A percentile compares a stretch with the other conserved stretches of the same genome.
Evolutionary conservation across 1,140 invertebrate species (phyloP).

Genomic region (Magallana angulata): DNA sequence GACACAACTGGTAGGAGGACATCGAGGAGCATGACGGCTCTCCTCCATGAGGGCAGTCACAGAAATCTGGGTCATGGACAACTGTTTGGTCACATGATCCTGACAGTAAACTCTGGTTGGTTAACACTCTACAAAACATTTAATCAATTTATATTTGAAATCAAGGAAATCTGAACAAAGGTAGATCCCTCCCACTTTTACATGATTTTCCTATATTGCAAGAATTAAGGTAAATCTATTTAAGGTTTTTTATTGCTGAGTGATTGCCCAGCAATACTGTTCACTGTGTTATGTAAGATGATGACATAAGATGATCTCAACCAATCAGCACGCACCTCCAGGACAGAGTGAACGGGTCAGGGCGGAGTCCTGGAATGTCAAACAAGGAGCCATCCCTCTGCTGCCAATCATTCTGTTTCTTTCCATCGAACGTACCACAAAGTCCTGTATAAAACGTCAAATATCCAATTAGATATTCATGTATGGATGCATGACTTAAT

Average conservation of each 20-base stretch:
- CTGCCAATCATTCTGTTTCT: slow-evolving; percentile 61
- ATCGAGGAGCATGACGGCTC: slow-evolving; percentile 36
- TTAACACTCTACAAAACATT: slow-evolving; percentile 49
- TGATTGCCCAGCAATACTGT: no score
- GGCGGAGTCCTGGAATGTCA: slow-evolving; percentile 48
- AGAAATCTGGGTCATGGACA: slow-evolving; percentile 43
- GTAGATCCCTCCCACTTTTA: no score
- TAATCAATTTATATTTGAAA: not conserved
- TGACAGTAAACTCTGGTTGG: slow-evolving; percentile 56
- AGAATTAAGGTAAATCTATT: no score
- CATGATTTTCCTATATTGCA: no score
- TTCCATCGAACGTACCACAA: slow-evolving; percentile 71
- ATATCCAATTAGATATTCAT: not conserved
- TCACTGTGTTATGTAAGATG: no score
- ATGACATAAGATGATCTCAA: not conserved
- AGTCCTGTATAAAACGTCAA: slow-evolving; percentile 58
- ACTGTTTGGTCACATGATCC: slow-evolving; percentile 51
- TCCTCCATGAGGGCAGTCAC: slow-evolving; percentile 50
- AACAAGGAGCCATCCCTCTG: slow-evolving; percentile 61
- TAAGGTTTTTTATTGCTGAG: no score
- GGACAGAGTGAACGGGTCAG: slow-evolving; percentile 63
- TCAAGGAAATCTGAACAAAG: not conserved
- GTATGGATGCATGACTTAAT: no score
- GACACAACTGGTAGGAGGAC: slow-evolving; percentile 48
- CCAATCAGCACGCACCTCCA: slow-evolving; percentile 59